Percentiles rank a stretch among this genome's conserved stretches.
These are phyloP conservation scores for Elmis aenea DNA, from an alignment of 2,888 invertebrate species.

Conservation along the genomic window DNA sequence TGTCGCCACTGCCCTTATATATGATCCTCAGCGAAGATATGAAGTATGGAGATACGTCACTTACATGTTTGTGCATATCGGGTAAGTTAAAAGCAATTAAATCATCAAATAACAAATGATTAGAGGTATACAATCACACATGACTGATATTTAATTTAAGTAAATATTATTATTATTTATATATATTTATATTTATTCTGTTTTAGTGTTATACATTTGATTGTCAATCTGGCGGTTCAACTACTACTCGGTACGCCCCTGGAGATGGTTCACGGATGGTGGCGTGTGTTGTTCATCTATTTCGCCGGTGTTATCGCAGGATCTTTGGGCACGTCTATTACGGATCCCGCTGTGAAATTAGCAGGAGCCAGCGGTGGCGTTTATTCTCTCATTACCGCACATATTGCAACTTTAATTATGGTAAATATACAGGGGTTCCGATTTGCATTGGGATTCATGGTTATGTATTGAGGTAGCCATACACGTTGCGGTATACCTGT, in stretches of 20 bases:
- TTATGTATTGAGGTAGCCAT: too few species aligned
- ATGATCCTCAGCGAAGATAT: slow-evolving; percentile 77
- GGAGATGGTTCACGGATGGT: slow-evolving; percentile 95
- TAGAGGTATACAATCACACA: too few species aligned
- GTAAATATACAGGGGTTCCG: too few species aligned
- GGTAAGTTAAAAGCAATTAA: too few species aligned
- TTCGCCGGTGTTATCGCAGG: slow-evolving; percentile 81
- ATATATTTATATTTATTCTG: slow-evolving; percentile 1
- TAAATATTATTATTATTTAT: not conserved
- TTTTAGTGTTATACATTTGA: slow-evolving; percentile 74
- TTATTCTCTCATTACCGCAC: slow-evolving; percentile 89
- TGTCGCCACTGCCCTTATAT: slow-evolving; percentile 76
- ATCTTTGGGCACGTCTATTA: slow-evolving; percentile 75
- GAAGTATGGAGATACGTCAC: slow-evolving; percentile 92
- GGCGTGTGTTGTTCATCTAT: slow-evolving; percentile 83
- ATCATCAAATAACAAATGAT: too few species aligned
- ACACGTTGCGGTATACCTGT: too few species aligned
- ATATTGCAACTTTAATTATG: slow-evolving; percentile 87
- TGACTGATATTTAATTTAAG: too few species aligned
- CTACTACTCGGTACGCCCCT: slow-evolving; percentile 88
- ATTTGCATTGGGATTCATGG: too few species aligned
- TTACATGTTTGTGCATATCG: slow-evolving; percentile 96
- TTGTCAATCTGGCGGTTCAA: slow-evolving; percentile 89
- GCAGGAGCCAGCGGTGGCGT: slow-evolving; percentile 96
- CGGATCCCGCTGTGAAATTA: slow-evolving; percentile 72